These are phyloP conservation scores for Puma concolor DNA, from an alignment of 2,113 vertebrate species.

Conservation along the genomic window DNA sequence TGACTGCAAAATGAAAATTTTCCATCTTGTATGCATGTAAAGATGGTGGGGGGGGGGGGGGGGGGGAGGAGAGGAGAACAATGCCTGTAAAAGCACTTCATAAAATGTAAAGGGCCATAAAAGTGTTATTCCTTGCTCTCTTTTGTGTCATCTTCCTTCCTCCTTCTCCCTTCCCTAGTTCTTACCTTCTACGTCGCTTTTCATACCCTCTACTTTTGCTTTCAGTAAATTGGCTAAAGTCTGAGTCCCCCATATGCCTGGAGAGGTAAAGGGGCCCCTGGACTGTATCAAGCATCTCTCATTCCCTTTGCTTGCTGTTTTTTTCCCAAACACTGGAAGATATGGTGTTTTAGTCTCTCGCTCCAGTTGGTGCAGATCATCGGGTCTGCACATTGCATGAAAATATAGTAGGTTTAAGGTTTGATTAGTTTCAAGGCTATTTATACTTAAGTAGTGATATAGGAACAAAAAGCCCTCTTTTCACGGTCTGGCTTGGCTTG, in stretches of 20 bases:
- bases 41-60: neutral
- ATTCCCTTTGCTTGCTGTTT: neutral
- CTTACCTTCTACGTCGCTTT: neutral
- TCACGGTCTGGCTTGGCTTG: neutral
- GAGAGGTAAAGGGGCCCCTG: neutral
- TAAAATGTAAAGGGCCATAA: neutral
- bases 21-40: neutral
- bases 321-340: neutral
- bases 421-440: constrained; percentile 17
- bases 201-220: neutral
- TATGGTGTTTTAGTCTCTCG: neutral
- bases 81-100: neutral
- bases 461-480: neutral
- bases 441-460: neutral
- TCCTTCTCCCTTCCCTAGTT: neutral
- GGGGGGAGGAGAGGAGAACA: neutral
- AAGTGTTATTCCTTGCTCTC: neutral
- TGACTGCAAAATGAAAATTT: neutral
- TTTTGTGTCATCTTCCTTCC: neutral
- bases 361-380: neutral
- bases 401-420: neutral
- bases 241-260: neutral
- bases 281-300: neutral
- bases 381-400: neutral
- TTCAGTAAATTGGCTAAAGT: neutral